Conservation (phyloP, 2,888 invertebrate genomes). For the Heliconius aoede region DNA sequence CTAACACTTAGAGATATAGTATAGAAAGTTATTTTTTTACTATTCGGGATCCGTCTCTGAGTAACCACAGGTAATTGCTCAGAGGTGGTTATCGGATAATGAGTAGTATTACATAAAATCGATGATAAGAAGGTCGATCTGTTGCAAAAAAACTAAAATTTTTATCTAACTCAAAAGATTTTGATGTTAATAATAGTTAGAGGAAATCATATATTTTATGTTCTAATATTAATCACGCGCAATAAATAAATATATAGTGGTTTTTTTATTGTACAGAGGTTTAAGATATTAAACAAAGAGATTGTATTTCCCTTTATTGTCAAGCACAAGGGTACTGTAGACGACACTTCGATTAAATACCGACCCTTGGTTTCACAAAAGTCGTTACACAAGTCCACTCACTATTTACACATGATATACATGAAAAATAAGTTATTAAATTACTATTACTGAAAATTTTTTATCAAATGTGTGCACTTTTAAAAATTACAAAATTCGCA, state of each 20-base stretch:
- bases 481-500: not conserved
- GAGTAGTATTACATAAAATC: not conserved
- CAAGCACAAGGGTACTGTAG: conserved; percentile 70
- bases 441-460: not conserved
- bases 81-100: not conserved
- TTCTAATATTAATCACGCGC: not conserved
- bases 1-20: not conserved
- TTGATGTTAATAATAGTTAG: no score
- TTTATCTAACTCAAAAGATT: no score
- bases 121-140: no score
- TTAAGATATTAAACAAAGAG: conserved; percentile 57
- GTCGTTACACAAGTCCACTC: conserved; percentile 61
- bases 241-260: no score
- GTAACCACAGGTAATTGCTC: not conserved
- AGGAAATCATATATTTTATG: not conserved
- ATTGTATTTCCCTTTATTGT: conserved; percentile 74
- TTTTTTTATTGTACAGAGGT: not conserved
- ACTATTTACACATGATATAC: conserved; percentile 61
- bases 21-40: not conserved
- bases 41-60: not conserved
- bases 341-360: conserved; percentile 80
- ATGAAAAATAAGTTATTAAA: not conserved
- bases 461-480: not conserved
- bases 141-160: no score
- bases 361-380: conserved; percentile 77